Evolutionary conservation across 1,140 invertebrate species (phyloP).

Genomic region (Anoplolepis gracilipes): DNA sequence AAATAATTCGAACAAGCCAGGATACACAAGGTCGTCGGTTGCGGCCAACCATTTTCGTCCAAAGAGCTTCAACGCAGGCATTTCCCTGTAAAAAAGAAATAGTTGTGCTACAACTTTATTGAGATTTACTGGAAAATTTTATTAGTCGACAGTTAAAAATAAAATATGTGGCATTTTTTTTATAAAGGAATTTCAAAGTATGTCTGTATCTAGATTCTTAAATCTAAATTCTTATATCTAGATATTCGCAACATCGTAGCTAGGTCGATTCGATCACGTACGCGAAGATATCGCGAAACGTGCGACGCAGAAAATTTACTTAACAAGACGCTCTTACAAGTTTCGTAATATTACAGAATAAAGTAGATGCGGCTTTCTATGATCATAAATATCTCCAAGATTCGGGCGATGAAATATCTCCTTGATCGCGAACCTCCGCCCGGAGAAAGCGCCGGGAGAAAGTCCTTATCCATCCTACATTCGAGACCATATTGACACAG

Average conservation of each 20-base stretch:
- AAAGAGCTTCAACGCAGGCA: conserved; percentile 92
- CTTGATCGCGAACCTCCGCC: conserved; percentile 62
- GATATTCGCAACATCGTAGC: not conserved
- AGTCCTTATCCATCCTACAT: conserved; percentile 74
- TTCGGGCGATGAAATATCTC: conserved; percentile 23
- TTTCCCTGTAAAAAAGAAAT: conserved; percentile 79
- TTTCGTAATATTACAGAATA: conserved; percentile 47
- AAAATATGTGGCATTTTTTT: not conserved
- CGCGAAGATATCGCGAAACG: not conserved
- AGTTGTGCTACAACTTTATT: not conserved
- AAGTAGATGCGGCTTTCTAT: conserved; percentile 19
- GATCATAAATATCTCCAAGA: conserved; percentile 27
- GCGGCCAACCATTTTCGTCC: conserved; percentile 92
- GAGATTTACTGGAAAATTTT: not conserved
- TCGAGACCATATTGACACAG: conserved; percentile 75
- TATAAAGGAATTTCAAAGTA: not conserved
- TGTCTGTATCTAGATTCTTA: not conserved
- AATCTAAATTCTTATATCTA: not conserved
- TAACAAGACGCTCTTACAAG: not conserved
- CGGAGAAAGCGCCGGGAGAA: conserved; percentile 80
- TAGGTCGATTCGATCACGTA: not conserved
- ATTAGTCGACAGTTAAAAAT: not conserved
- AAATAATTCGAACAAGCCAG: conserved; percentile 91
- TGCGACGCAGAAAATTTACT: conserved; percentile 14
- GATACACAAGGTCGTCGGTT: conserved; percentile 93